A percentile compares a stretch with the other conserved stretches of the same genome.
phyloP scores from a whole-genome alignment of 2,113 vertebrate genomes.

The Lepidothrix coronata region DNA sequence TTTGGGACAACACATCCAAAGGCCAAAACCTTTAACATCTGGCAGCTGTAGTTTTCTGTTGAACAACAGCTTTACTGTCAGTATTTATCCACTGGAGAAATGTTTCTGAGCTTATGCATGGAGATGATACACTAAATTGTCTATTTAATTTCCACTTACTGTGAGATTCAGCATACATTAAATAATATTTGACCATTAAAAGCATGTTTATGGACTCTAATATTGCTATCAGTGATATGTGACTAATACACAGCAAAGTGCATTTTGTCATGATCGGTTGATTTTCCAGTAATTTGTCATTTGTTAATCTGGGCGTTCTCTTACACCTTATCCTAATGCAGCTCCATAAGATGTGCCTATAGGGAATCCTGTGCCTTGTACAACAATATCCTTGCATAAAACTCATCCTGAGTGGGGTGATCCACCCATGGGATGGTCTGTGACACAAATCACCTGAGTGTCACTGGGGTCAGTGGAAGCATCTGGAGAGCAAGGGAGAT shows the following conservation, averaged over 20 bases:
- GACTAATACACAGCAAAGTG: constrained; percentile 65
- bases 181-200: constrained; percentile 76
- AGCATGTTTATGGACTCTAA: constrained; percentile 76
- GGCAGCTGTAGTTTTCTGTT: constrained; percentile 39
- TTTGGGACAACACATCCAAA: background rate
- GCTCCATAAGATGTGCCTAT: background rate
- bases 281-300: constrained; percentile 51
- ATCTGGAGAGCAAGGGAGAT: background rate
- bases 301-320: constrained; percentile 59
- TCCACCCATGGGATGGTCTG: background rate
- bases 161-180: constrained; percentile 64
- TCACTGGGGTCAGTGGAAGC: background rate
- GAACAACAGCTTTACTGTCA: constrained; percentile 56
- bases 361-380: background rate
- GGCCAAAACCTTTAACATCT: constrained; percentile 36
- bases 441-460: background rate
- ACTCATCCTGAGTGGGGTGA: background rate
- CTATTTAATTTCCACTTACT: constrained; percentile 76
- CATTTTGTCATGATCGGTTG: constrained; percentile 69
- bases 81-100: constrained; percentile 42
- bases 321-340: background rate
- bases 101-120: constrained; percentile 19
- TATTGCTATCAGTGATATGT: constrained; percentile 70
- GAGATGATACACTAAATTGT: constrained; percentile 70
- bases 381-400: background rate